phyloP scores from a whole-genome alignment of 2,888 invertebrate genomes.

The Lysandra coridon region DNA sequence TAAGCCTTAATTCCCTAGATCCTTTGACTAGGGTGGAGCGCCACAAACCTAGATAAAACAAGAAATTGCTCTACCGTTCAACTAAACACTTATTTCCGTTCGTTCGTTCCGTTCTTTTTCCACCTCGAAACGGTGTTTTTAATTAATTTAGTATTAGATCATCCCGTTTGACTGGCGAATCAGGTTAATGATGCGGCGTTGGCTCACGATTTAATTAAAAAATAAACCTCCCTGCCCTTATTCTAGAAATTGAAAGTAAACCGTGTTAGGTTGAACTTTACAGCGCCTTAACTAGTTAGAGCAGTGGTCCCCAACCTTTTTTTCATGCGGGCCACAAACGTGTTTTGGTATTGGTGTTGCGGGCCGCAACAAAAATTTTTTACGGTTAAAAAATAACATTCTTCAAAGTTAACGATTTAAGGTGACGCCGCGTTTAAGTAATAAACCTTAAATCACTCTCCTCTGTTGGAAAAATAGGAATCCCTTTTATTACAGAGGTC shows the following conservation, averaged over 20 bases:
- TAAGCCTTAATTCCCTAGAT: background rate
- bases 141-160: constrained; percentile 20
- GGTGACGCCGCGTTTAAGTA: too few species aligned
- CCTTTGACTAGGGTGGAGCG: background rate
- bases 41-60: background rate
- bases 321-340: too few species aligned
- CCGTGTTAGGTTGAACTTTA: background rate
- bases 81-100: background rate
- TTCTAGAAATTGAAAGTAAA: constrained; percentile 8
- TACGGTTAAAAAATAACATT: too few species aligned
- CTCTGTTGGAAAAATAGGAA: too few species aligned
- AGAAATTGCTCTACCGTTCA: background rate
- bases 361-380: too few species aligned
- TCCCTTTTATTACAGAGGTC: too few species aligned
- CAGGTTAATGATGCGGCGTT: constrained; percentile 10
- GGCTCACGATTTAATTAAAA: background rate
- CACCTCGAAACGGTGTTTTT: constrained; percentile 4
- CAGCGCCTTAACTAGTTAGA: background rate
- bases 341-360: too few species aligned
- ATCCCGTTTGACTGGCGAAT: constrained; percentile 9
- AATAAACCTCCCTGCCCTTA: constrained; percentile 7
- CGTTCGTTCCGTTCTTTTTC: background rate
- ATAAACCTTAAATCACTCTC: too few species aligned
- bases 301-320: too few species aligned
- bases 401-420: too few species aligned